phyloP scores from a whole-genome alignment of 2,888 invertebrate species.

The Monochamus alternatus region DNA sequence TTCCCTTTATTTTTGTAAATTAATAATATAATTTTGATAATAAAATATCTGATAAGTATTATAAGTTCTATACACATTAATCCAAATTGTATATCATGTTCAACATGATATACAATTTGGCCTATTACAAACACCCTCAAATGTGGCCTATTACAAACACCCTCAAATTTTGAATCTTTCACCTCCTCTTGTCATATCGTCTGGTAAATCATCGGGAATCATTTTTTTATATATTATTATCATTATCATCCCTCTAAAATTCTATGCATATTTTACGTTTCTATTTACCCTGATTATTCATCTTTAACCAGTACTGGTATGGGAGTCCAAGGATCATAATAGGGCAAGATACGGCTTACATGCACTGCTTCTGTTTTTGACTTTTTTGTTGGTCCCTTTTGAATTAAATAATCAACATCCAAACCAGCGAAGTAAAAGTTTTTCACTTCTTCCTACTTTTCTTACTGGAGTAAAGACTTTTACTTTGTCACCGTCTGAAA shows the following conservation, averaged over 20 bases:
- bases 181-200: not conserved
- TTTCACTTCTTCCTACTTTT: constrained; percentile 36
- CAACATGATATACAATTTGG: too few species aligned
- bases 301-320: not conserved
- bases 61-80: too few species aligned
- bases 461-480: constrained; percentile 54
- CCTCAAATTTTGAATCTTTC: not conserved
- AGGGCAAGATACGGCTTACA: constrained; percentile 47
- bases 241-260: too few species aligned
- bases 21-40: too few species aligned
- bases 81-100: too few species aligned
- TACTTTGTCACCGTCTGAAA: constrained; percentile 39
- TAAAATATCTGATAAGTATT: too few species aligned
- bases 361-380: constrained; percentile 47
- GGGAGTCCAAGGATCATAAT: constrained; percentile 34
- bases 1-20: too few species aligned
- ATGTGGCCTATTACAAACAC: not conserved
- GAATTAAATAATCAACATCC: constrained; percentile 50
- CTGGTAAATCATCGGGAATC: too few species aligned
- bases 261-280: too few species aligned
- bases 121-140: too few species aligned
- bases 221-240: too few species aligned
- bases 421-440: constrained; percentile 41
- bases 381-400: constrained; percentile 33
- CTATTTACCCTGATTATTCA: too few species aligned